Percentiles rank a stretch among this genome's conserved stretches.
Evolutionary conservation across 2,888 invertebrate species (phyloP).

Genomic region (Drosophila ezoana): DNA sequence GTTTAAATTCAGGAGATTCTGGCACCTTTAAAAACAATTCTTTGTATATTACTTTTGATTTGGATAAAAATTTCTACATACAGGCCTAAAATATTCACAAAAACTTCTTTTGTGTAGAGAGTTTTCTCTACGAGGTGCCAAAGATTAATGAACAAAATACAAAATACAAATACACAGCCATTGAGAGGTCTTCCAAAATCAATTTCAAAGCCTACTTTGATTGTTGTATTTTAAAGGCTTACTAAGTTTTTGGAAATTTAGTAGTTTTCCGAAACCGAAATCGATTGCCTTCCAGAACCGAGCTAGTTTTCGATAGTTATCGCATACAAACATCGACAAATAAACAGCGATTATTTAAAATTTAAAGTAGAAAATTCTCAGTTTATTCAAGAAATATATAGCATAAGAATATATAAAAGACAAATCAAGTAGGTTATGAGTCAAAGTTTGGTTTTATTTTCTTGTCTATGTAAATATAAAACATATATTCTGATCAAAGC

Average conservation of each 20-base stretch:
- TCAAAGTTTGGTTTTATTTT: constrained; percentile 7
- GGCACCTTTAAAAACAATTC: constrained; percentile 3
- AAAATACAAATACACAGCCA: no score
- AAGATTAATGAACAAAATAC: background rate
- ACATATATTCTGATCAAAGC: background rate
- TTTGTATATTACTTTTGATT: background rate
- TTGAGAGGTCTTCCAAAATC: background rate
- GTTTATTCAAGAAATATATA: no score
- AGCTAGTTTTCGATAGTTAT: no score
- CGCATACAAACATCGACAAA: no score
- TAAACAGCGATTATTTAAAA: no score
- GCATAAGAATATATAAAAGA: background rate
- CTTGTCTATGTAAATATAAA: constrained; percentile 4
- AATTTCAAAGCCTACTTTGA: background rate
- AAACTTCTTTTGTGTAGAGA: constrained; percentile 1
- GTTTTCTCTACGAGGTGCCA: background rate
- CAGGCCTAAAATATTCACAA: constrained; percentile 11
- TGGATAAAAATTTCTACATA: constrained; percentile 8
- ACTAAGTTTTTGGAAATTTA: no score
- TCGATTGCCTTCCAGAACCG: no score
- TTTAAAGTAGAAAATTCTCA: no score
- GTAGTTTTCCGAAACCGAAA: no score
- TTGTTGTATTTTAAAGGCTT: no score
- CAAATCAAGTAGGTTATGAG: background rate
- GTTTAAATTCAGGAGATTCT: constrained; percentile 10